These are phyloP conservation scores for Neosilurus hyrtlii DNA, from an alignment of 2,797 vertebrate genomes.

Conservation along the genomic window DNA sequence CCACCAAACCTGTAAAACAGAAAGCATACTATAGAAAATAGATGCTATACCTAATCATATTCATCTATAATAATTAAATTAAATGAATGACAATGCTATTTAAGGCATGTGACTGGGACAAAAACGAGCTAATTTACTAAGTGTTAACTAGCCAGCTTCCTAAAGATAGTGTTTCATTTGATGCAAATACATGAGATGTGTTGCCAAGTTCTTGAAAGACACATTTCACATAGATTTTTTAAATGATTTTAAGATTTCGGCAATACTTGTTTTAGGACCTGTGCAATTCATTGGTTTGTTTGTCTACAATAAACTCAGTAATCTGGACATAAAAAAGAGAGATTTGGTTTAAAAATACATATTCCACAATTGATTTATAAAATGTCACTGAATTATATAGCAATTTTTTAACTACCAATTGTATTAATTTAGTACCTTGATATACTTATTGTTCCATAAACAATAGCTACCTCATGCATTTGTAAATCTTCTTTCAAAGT, in stretches of 20 bases:
- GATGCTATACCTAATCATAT: too few species aligned
- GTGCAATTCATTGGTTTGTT: neutral
- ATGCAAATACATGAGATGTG: neutral
- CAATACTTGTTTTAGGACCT: neutral
- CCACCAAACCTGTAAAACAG: too few species aligned
- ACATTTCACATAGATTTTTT: neutral
- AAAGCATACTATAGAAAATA: too few species aligned
- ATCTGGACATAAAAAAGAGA: neutral
- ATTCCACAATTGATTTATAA: neutral
- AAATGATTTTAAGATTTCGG: neutral
- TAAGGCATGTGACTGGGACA: neutral
- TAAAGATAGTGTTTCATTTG: neutral
- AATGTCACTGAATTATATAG: neutral
- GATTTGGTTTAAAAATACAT: neutral
- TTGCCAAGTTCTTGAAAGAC: neutral
- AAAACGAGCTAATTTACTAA: neutral
- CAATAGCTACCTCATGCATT: neutral
- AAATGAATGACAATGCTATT: neutral
- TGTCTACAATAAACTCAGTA: neutral
- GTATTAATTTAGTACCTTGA: neutral
- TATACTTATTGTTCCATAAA: constrained; percentile 4
- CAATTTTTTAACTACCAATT: too few species aligned
- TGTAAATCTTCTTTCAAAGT: neutral
- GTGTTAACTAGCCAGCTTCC: neutral
- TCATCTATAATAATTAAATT: too few species aligned